Base-by-base conservation (phyloP, 2,113 vertebrate species). In the Channa argus region DNA sequence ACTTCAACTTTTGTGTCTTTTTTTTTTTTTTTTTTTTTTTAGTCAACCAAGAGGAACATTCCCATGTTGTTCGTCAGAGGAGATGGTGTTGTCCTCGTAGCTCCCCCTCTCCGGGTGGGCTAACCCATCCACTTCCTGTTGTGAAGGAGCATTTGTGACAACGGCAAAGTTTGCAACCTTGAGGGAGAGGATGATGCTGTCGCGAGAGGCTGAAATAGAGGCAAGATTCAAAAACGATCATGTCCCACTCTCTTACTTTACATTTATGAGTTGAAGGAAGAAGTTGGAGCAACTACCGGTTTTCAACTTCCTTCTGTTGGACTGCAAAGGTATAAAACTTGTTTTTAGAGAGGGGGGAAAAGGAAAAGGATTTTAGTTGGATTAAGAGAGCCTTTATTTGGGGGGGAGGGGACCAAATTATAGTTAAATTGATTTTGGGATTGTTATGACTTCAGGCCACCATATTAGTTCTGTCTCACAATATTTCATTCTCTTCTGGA, bases 1-100 rank as follows among this genome's bases (percentile, higher is more conserved):
- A 24, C 24, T 24, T 24, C 47, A 3, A 58, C 7, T 33, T 44
- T 54, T 53, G 65, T 77, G 64, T 50, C 63, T 65, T 24, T 24
- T 24, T n/a, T n/a, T n/a, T n/a, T n/a, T n/a, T n/a, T n/a, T n/a
- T n/a, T n/a, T n/a, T n/a, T n/a, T n/a, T 53, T 67, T 78, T 79
- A 99, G 98, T 99, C 98, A 2, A 99, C 98, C 47, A 99, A 99
- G 92, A 95, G 97, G 83, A 99, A 98, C 92, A 99, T 99, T 79
- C 97, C 98, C 0, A 99, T 99, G 98, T 95, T 99, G 78, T 99
- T 99, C 78, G 98, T 99, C 65, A 94, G 98, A 91, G 98, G 98
- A 54, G 98, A 99, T 4, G 98, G 98, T 1, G 98, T 99, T 5
- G 97, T 99, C 39, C 95, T 99, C 0, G 97, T 99, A 24, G 97